A percentile compares a stretch with the other conserved stretches of the same genome.
phyloP scores from a whole-genome alignment of 2,113 vertebrate genomes.

The Petromus typicus region DNA sequence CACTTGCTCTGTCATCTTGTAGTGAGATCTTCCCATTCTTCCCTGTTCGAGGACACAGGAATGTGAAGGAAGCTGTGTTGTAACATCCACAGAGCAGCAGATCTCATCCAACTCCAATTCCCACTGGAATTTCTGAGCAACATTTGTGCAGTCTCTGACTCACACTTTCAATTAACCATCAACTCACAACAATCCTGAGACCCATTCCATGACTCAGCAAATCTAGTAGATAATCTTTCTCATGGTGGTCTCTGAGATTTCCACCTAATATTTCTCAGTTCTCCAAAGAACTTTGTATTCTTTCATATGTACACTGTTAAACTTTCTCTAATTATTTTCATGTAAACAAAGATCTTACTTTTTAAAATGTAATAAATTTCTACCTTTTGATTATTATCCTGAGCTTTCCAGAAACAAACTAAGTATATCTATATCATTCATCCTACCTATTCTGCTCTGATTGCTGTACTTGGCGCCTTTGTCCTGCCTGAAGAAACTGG shows the following conservation, averaged over 20 bases:
- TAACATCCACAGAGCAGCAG: neutral
- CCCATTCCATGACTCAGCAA: neutral
- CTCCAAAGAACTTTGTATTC: neutral
- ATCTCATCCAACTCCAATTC: too few species aligned
- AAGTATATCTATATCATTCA: neutral
- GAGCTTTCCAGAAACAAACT: neutral
- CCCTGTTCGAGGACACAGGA: too few species aligned
- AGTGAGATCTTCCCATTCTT: neutral
- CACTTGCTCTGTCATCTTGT: neutral
- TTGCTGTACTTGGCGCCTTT: neutral
- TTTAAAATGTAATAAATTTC: neutral
- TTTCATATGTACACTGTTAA: neutral
- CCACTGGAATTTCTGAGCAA: neutral
- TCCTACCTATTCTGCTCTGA: neutral
- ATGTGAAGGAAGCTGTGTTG: neutral
- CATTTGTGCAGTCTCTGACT: neutral
- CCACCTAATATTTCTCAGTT: neutral
- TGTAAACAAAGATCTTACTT: neutral
- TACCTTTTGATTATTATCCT: neutral
- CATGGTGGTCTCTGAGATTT: neutral
- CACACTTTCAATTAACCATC: neutral
- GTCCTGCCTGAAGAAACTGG: neutral
- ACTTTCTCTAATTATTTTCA: neutral
- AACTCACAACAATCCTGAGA: neutral
- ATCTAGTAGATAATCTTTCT: neutral